Percentiles rank a stretch among this genome's conserved stretches.
Conservation (phyloP, 2,113 vertebrate genomes). For the Megaptera novaeangliae region DNA sequence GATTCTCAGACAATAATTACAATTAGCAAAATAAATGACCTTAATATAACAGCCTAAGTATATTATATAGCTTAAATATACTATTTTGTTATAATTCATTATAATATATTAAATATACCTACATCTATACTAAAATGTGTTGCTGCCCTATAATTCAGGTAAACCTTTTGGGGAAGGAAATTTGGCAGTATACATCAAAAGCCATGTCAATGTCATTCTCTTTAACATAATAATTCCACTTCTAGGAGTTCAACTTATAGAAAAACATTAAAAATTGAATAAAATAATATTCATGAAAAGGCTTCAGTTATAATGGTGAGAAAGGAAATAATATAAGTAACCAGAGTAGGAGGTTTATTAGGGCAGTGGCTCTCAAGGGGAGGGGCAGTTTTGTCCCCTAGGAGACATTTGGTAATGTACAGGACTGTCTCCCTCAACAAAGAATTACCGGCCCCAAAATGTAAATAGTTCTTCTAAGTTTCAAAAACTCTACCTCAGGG, state of each 20-base stretch:
- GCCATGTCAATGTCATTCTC: background rate
- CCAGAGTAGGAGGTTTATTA: background rate
- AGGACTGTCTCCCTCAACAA: background rate
- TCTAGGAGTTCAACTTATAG: background rate
- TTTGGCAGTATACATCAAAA: background rate
- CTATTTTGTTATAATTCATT: background rate
- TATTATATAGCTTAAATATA: background rate
- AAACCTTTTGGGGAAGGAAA: background rate
- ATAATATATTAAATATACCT: background rate
- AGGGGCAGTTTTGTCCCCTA: background rate
- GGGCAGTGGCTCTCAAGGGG: background rate
- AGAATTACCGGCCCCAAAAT: background rate
- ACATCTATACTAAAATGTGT: background rate
- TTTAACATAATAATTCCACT: background rate
- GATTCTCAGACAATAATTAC: background rate
- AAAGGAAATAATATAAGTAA: background rate
- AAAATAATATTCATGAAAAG: background rate
- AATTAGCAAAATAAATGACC: background rate
- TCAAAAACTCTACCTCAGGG: background rate
- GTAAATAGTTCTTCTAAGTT: background rate
- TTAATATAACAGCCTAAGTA: background rate
- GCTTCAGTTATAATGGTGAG: background rate
- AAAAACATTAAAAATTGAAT: background rate
- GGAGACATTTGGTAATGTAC: background rate
- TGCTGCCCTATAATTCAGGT: background rate